Base-by-base conservation (phyloP, 2,888 invertebrate genomes). In the Drosophila paranaensis region DNA sequence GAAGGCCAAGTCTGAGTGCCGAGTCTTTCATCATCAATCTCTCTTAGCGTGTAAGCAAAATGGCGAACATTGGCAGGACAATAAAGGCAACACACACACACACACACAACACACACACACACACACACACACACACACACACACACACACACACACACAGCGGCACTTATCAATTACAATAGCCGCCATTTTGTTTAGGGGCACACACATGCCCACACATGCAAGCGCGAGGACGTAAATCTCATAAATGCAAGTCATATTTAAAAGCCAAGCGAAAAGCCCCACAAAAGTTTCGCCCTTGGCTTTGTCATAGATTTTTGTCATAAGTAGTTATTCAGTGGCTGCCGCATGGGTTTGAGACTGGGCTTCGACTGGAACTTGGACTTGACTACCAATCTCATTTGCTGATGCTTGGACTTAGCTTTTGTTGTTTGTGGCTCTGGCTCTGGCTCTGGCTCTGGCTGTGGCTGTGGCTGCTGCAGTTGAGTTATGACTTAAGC, bases 401-500 rank as follows among this genome's bases (percentile, higher is more conserved):
- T 67, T 64, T 57, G 70, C 43, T 71, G 62, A 50, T 48, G 50
- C 65, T 60, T 10, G 40, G 57, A 65, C 20, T 35, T 55, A 40
- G 50, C 53, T 61, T 65, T 65, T 71, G 70, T 58, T 56, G 62
- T 42, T 60, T 56, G 33, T 20, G 54, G 43, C 54, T 40, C 25
- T 58, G 27, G 33, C 20, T 60, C 30, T 43, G 58, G 45, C 45
- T 63, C 25, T 30, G 42, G 61, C 51, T 57, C 11, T 55, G 45
- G 27, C 33, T 33, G 8, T 33, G 33, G 35, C 48, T 63, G 56
- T 16, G 53, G 54, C 67, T 78, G 77, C 78, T 81, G 88, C 78
- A 79, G 79, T 82, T 91, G 91, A 91, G 81, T 91, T 90, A 91
- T 91, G 90, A 90, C 90, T 89, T 90, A 91, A 91, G 90, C 91